These are phyloP conservation scores for Manis javanica DNA, from an alignment of 2,797 vertebrate species.

Conservation along the genomic window DNA sequence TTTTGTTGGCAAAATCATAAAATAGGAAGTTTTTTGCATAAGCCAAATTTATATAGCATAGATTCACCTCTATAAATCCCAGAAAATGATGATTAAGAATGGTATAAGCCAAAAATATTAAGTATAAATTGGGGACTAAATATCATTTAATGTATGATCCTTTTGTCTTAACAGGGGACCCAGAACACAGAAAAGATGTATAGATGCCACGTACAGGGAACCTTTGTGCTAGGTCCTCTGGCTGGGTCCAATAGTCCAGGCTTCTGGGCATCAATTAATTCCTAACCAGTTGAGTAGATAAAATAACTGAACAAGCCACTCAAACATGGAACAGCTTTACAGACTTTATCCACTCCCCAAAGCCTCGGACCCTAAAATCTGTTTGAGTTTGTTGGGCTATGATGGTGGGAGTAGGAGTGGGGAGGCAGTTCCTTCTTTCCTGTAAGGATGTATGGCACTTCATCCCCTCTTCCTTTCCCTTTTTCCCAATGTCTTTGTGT, in stretches of 20 bases:
- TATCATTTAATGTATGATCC: not conserved
- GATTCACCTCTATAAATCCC: not conserved
- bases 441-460: not conserved
- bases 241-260: not conserved
- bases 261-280: not conserved
- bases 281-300: not conserved
- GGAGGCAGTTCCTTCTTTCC: not conserved
- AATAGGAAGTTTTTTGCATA: slow-evolving; percentile 15
- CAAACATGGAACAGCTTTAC: not conserved
- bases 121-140: not conserved
- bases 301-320: not conserved
- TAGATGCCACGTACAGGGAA: not conserved
- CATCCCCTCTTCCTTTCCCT: not conserved
- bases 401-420: not conserved
- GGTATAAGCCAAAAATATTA: not conserved
- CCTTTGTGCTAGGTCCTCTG: not conserved
- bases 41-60: slow-evolving; percentile 12
- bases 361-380: not conserved
- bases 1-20: slow-evolving; percentile 19
- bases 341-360: not conserved
- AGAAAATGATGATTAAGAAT: slow-evolving; percentile 16
- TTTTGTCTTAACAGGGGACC: not conserved
- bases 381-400: not conserved
- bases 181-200: not conserved
- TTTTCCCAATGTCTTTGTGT: not conserved